A percentile compares a stretch with the other conserved stretches of the same genome.
Conservation (phyloP, 2,113 vertebrate genomes). For the Cyanoramphus novaezelandiae region DNA sequence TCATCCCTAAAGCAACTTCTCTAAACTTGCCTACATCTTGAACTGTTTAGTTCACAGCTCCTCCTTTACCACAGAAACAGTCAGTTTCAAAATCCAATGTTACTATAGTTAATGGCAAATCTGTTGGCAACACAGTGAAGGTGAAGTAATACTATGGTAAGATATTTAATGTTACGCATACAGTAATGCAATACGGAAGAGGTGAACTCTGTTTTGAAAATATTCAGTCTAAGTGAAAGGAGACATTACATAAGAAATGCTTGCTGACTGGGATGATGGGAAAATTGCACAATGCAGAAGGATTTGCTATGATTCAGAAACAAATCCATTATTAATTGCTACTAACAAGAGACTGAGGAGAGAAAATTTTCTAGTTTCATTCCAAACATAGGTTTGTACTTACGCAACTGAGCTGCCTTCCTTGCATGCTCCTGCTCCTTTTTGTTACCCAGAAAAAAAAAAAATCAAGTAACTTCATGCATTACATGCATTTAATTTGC, state of each 20-base stretch:
- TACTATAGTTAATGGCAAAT: not conserved
- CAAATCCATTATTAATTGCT: not conserved
- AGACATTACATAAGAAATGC: not conserved
- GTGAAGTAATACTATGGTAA: not conserved
- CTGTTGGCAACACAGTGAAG: not conserved
- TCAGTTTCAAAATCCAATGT: not conserved
- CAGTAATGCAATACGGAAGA: not conserved
- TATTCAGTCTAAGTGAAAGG: not conserved
- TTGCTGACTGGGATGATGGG: not conserved
- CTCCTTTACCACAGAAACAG: not conserved
- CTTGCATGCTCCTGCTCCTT: not conserved
- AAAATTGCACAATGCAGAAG: not conserved
- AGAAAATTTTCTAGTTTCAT: not conserved
- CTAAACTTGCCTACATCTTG: not conserved
- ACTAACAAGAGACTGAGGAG: not conserved
- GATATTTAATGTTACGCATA: not conserved
- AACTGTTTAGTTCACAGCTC: not conserved
- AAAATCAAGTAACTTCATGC: not conserved
- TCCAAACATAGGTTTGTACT: not conserved
- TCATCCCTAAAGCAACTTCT: not conserved
- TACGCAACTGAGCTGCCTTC: not conserved
- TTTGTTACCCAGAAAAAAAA: not conserved
- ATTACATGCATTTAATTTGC: not conserved
- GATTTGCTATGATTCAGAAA: not conserved
- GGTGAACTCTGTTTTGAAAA: not conserved